Conservation (phyloP, 2,797 vertebrate genomes). For the Morus bassanus region DNA sequence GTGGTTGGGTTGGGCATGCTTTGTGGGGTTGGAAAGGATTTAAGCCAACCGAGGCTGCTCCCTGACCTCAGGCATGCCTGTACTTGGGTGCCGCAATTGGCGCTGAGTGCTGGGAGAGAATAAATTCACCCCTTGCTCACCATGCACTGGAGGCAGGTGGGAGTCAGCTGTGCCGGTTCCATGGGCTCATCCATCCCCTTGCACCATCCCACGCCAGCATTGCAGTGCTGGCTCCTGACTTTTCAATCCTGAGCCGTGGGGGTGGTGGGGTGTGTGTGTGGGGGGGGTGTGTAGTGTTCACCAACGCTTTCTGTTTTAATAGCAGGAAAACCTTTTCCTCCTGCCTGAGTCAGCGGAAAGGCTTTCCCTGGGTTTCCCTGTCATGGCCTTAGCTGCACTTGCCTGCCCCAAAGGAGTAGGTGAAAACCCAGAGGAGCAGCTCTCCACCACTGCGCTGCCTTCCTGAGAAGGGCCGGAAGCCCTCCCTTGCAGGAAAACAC, state of each 20-base stretch:
- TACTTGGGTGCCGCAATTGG: not conserved
- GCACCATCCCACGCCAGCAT: accelerated
- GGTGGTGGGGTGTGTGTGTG: not conserved
- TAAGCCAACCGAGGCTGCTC: not conserved
- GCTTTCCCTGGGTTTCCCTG: not conserved
- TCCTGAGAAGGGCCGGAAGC: not conserved
- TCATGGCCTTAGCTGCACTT: not conserved
- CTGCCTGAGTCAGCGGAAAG: not conserved
- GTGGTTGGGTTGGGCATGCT: not conserved
- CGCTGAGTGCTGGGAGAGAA: not conserved
- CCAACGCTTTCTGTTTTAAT: not conserved
- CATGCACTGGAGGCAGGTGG: accelerated
- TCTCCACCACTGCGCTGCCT: not conserved
- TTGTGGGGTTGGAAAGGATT: not conserved
- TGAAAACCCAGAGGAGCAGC: not conserved
- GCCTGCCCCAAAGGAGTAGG: not conserved
- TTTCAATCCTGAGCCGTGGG: not conserved
- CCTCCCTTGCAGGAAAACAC: not conserved
- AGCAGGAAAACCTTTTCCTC: slow-evolving; percentile 8
- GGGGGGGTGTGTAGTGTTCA: not conserved
- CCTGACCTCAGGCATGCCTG: not conserved
- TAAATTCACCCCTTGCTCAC: not conserved
- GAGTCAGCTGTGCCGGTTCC: not conserved
- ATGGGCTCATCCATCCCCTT: not conserved
- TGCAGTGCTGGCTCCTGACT: not conserved